A percentile compares a stretch with the other conserved stretches of the same genome.
Evolutionary conservation across 1,140 invertebrate species (phyloP).

Genomic region (Penaeus japonicus): DNA sequence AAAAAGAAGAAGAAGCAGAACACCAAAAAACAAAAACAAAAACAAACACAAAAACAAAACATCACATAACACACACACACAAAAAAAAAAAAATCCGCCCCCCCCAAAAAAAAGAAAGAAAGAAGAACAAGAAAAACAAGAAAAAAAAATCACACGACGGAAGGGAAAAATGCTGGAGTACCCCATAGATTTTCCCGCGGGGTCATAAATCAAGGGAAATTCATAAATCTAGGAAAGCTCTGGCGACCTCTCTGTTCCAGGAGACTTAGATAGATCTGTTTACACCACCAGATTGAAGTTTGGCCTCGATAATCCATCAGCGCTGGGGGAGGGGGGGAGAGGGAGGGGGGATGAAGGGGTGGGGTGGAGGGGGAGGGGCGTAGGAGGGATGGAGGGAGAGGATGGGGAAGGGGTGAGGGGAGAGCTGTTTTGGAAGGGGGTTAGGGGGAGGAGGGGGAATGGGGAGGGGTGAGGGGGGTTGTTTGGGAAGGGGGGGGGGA

Average conservation of each 20-base stretch:
- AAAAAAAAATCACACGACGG: neutral
- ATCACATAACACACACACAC: too few species aligned
- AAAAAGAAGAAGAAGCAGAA: too few species aligned
- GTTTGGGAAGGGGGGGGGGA: too few species aligned
- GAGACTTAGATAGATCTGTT: slow-evolving; percentile 59
- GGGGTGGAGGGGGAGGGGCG: too few species aligned
- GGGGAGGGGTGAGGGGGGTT: too few species aligned
- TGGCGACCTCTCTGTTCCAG: slow-evolving; percentile 58
- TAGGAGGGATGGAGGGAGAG: too few species aligned
- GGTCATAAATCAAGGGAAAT: slow-evolving; percentile 59
- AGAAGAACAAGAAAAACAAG: neutral
- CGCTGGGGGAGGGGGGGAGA: neutral
- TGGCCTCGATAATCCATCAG: slow-evolving; percentile 60
- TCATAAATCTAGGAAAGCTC: slow-evolving; percentile 58
- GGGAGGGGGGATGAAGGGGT: too few species aligned
- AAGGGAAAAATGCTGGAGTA: slow-evolving; percentile 42
- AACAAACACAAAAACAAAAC: neutral
- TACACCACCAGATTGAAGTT: slow-evolving; percentile 60
- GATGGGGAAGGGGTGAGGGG: too few species aligned
- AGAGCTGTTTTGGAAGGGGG: too few species aligned
- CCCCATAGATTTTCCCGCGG: slow-evolving; percentile 57
- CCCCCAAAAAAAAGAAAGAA: neutral
- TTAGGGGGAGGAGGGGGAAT: too few species aligned
- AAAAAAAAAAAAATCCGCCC: too few species aligned
- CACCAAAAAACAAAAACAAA: neutral